Conservation (phyloP, 2,113 vertebrate species). For the Gymnogyps californianus region DNA sequence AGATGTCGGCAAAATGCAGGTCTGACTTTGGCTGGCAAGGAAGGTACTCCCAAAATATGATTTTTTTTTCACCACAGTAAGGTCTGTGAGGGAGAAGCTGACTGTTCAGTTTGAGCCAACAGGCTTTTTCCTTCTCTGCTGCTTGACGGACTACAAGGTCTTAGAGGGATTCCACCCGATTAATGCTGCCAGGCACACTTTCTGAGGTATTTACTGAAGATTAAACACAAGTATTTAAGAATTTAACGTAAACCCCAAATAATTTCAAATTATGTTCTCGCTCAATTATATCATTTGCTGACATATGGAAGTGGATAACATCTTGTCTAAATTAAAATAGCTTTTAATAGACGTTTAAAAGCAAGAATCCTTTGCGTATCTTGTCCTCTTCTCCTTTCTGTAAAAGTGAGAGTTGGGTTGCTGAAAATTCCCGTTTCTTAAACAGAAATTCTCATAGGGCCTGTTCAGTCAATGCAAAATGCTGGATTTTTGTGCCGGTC, state of each 20-base stretch:
- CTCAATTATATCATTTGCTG: neutral
- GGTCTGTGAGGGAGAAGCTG: neutral
- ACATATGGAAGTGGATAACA: neutral
- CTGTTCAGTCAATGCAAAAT: neutral
- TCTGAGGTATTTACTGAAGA: neutral
- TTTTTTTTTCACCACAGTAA: neutral
- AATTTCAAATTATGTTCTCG: neutral
- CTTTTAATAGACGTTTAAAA: neutral
- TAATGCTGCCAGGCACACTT: neutral
- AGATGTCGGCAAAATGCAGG: neutral
- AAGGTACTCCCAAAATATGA: neutral
- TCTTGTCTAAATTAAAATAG: neutral
- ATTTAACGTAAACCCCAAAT: neutral
- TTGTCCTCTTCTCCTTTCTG: neutral
- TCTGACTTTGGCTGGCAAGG: neutral
- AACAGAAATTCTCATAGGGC: neutral
- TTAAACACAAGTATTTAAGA: neutral
- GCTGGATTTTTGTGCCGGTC: neutral
- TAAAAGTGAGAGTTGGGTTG: neutral
- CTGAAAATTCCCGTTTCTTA: neutral
- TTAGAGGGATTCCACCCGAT: neutral
- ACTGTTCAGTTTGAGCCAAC: neutral
- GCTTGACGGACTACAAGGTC: neutral
- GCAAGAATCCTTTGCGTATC: rapidly evolving
- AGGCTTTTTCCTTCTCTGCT: neutral